Percentiles rank a stretch among this genome's conserved stretches.
Evolutionary conservation across 2,797 vertebrate species (phyloP).

Genomic region (Girardinus metallicus): DNA sequence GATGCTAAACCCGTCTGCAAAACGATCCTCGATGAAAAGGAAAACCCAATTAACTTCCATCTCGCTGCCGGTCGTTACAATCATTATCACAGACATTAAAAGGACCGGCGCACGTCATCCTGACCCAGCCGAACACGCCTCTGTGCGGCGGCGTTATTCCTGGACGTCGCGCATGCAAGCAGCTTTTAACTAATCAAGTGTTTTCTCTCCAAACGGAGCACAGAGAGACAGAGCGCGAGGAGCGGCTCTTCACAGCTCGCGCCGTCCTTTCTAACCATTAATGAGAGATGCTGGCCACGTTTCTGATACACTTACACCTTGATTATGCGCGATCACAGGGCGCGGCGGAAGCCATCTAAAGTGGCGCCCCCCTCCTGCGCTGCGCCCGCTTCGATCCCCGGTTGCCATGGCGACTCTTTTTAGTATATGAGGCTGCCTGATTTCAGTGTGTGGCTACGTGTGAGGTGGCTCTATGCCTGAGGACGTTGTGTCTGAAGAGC

Average conservation of each 20-base stretch:
- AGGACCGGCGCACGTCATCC: too few relatives aligned
- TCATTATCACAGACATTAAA: neutral
- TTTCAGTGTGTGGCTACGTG: conserved; percentile 29
- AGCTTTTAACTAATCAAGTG: conserved; percentile 23
- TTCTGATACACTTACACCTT: conserved; percentile 23
- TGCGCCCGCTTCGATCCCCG: conserved; percentile 37
- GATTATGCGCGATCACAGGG: conserved; percentile 51
- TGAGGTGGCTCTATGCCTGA: conserved; percentile 16
- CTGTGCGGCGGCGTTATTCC: neutral
- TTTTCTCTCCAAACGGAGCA: neutral
- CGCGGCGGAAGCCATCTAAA: conserved; percentile 23
- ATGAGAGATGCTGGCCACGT: conserved; percentile 21
- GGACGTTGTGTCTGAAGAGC: conserved; percentile 29
- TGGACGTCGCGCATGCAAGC: conserved; percentile 30
- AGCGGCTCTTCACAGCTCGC: conserved; percentile 11
- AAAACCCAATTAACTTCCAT: neutral
- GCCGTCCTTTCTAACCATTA: conserved; percentile 20
- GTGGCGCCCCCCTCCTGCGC: conserved; percentile 6
- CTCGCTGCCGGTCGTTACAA: neutral
- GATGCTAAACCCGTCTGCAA: neutral
- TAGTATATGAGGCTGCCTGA: conserved; percentile 50
- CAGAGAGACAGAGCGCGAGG: neutral
- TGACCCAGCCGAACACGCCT: neutral
- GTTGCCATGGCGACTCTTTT: conserved; percentile 73
- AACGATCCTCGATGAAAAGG: neutral